Evolutionary conservation across 2,113 vertebrate genomes (phyloP), one percentile per base, ranked within the genome.

Genomic region (Stigmatopora argus): DNA sequence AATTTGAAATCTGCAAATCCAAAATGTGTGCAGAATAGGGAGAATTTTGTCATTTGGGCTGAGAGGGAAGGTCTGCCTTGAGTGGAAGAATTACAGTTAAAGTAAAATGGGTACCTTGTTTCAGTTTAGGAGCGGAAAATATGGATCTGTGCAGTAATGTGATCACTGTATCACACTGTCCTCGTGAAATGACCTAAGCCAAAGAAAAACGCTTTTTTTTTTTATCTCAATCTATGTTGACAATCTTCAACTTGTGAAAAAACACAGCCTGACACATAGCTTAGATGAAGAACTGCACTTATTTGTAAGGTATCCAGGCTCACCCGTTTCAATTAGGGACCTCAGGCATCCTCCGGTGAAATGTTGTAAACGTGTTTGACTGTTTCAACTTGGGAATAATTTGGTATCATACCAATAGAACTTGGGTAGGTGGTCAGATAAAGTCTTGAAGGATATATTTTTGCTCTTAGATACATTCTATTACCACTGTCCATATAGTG

Each of bases 401-500:
- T 38, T 38, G 35, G 35, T 38, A 38, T 38, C 35, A 4, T 38
- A 38, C 35, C 4, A 38, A 38, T 7, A 38, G 35, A 38, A 38
- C 35, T 38, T 7, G 7, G 7, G 7, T 4, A 38, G 35, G 35
- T 5, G 35, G 7, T 7, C 38, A 41, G 38, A 4, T 41, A 41
- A 31, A 31, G 26, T 31, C 26, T 31, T 31, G 38, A 41, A 41
- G 38, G 38, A 41, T 10, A 10, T 7, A 41, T 4, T 7, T 48
- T 17, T 48, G 46, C 1, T 0, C 46, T 48, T 46, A 13, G 12
- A 12, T 14, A 4, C 12, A 14, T 17, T 48, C 46, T 48, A 14
- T n/a, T 10, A 60, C 35, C 35, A 44, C 38, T 60, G 58, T 41
- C 58, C 58, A 60, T 60, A 14, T 41, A 35, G 35, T 59, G 15